These are phyloP conservation scores for Nipponacmea schrenckii DNA, from an alignment of 2,888 invertebrate genomes.

Conservation along the genomic window DNA sequence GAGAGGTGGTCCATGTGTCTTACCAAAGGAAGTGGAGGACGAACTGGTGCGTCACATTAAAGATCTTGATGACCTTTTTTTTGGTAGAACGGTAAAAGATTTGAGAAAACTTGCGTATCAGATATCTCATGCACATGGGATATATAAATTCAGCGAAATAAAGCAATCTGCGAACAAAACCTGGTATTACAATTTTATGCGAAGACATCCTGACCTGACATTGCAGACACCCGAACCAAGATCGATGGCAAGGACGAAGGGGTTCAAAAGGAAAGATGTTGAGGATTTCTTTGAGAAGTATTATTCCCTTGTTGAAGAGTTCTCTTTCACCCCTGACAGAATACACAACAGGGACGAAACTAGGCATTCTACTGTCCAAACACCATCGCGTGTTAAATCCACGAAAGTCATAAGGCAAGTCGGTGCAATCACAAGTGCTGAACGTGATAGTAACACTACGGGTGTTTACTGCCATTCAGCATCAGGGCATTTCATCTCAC, in stretches of 20 bases:
- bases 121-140: constrained; percentile 12
- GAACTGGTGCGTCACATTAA: background rate
- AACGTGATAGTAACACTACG: constrained; percentile 20
- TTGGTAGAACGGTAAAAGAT: background rate
- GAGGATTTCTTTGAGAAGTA: constrained; percentile 28
- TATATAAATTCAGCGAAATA: constrained; percentile 15
- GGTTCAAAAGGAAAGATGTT: constrained; percentile 32
- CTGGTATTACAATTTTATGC: constrained; percentile 31
- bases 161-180: constrained; percentile 20
- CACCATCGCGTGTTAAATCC: constrained; percentile 24
- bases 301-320: constrained; percentile 23
- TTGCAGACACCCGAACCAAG: constrained; percentile 25
- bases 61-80: background rate
- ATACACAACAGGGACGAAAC: constrained; percentile 37
- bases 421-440: constrained; percentile 29
- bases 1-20: background rate
- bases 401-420: constrained; percentile 26
- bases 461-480: constrained; percentile 7
- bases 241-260: constrained; percentile 30
- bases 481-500: constrained; percentile 24
- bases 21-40: background rate
- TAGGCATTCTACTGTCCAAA: constrained; percentile 32
- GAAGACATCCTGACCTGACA: constrained; percentile 21
- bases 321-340: constrained; percentile 19
- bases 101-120: constrained; percentile 16